Conservation (phyloP, 2,113 vertebrate species). For the Chauna torquata region DNA sequence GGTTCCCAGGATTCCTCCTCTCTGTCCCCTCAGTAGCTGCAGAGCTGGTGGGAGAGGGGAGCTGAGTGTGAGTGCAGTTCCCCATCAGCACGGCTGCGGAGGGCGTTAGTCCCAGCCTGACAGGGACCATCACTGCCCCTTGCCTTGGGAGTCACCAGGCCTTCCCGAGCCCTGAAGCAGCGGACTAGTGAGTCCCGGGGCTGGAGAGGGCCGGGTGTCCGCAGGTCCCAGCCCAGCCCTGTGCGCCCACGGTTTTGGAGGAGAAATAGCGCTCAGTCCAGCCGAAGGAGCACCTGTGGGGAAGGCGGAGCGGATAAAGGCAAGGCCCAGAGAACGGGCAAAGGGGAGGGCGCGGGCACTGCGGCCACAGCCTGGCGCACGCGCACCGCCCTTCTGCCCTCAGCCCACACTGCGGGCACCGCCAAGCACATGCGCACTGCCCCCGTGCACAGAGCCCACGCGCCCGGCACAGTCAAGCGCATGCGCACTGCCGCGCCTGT, state of each 20-base stretch:
- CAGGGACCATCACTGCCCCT: background rate
- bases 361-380: fast-evolving
- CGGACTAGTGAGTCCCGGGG: too few relatives aligned
- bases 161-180: background rate
- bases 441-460: too few relatives aligned
- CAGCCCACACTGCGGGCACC: too few relatives aligned
- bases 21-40: too few relatives aligned
- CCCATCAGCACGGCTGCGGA: background rate
- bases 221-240: background rate
- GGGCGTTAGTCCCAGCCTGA: too few relatives aligned
- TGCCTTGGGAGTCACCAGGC: background rate
- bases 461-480: fast-evolving
- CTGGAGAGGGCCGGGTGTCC: background rate
- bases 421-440: background rate
- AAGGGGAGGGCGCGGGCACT: too few relatives aligned
- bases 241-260: too few relatives aligned
- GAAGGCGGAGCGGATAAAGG: background rate
- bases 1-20: background rate
- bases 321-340: background rate
- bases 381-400: fast-evolving
- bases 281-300: background rate
- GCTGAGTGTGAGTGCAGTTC: background rate
- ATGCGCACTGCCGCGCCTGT: fast-evolving
- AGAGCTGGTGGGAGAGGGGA: background rate
- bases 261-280: background rate